Evolutionary conservation across 2,797 vertebrate genomes (phyloP).

Genomic region (Decapterus maruadsi): DNA sequence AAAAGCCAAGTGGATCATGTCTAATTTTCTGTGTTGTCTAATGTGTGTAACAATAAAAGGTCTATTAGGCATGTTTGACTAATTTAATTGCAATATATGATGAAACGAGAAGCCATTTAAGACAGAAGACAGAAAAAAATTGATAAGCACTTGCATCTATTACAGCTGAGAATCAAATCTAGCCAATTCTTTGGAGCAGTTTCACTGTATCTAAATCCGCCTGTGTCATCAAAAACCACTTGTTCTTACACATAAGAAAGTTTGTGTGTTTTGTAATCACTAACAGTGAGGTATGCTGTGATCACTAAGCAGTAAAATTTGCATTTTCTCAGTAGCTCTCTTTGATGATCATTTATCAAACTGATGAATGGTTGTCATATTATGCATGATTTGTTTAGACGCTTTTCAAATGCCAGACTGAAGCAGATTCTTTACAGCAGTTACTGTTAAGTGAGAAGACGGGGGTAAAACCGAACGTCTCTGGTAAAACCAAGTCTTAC

Average conservation of each 20-base stretch:
- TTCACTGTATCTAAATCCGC: slow-evolving; percentile 23
- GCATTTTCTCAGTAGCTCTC: slow-evolving; percentile 53
- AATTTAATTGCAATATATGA: slow-evolving; percentile 56
- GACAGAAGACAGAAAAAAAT: slow-evolving; percentile 23
- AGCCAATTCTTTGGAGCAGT: neutral
- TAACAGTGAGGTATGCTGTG: slow-evolving; percentile 22
- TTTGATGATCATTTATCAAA: slow-evolving; percentile 67
- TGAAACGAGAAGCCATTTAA: slow-evolving; percentile 52
- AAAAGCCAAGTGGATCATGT: slow-evolving; percentile 32
- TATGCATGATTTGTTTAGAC: slow-evolving; percentile 51
- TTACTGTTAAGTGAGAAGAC: slow-evolving; percentile 34
- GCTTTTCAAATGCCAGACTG: slow-evolving; percentile 36
- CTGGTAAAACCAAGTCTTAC: slow-evolving; percentile 43
- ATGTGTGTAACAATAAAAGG: slow-evolving; percentile 57
- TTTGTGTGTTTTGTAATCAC: slow-evolving; percentile 30
- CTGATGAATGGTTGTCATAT: slow-evolving; percentile 66
- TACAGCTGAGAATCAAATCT: slow-evolving; percentile 41
- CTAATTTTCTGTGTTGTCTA: slow-evolving; percentile 45
- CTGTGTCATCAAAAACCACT: slow-evolving; percentile 42
- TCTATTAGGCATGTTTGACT: slow-evolving; percentile 60
- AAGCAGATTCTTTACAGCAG: slow-evolving; percentile 49
- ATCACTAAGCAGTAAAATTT: slow-evolving; percentile 38
- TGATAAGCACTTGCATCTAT: slow-evolving; percentile 33
- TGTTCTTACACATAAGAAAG: slow-evolving; percentile 31
- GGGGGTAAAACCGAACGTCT: slow-evolving; percentile 49